Base-by-base conservation (phyloP, 2,797 vertebrate genomes). In the Odontamblyopus lacepedii region DNA sequence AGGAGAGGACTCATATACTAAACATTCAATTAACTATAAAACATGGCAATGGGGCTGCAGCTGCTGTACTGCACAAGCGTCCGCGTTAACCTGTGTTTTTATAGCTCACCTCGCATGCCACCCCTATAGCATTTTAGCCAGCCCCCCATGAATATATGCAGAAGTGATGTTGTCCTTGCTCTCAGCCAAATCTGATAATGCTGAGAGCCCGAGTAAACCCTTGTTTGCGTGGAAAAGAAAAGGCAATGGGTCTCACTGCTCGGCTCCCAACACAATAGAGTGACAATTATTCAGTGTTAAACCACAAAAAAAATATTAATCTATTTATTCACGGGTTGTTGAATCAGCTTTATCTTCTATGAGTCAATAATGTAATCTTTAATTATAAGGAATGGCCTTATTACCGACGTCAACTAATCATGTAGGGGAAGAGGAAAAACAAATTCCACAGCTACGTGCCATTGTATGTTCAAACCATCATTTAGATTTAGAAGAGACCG, bases 151-250 rank as follows among this genome's bases (percentile, higher is more conserved):
- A 87, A 92, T 91, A 90, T 91, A 92, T 93, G 89, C 90, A 92
- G 83, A 90, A 84, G 86, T 78, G 89, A 84, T 90, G 84, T 65
- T 85, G 91, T 91, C 90, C 91, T 92, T 89, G 89, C 91, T 91
- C 85, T 89, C 87, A 92, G 89, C 85, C 79, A 89, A 93, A 91
- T 91, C 88, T 85, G 90, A 92, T 92, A 92, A 93, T 90, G 85
- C 87, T 85, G 81, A 89, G 85, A 83, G 85, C 84, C 81, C 82
- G 74, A 90, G 89, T 88, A 91, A 84, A 83, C 74, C 78, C 80
- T 78, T 71, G 81, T 82, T 77, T 78, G 83, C 81, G 84, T 85
- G 81, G 81, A 81, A 86, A 86, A 83, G 88, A 87, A 86, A 83
- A 87, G 84, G 87, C 87, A 91, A 89, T 86, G 84, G 86, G 81